Conservation (phyloP, 2,113 vertebrate genomes). For the Dasyprocta punctata region DNA sequence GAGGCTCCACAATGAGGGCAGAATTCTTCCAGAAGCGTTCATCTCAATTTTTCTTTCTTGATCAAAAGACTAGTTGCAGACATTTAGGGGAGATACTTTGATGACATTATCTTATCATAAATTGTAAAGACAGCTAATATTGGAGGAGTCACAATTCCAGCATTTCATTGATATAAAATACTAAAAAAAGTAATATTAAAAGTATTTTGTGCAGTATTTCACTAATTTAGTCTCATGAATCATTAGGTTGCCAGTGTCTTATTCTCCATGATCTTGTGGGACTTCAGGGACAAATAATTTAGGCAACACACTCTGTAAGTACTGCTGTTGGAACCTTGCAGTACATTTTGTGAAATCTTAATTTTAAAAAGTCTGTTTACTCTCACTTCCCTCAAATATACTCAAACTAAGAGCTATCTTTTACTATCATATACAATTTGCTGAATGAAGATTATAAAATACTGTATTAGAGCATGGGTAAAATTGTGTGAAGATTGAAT, state of each 20-base stretch:
- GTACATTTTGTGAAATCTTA: not conserved
- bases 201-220: not conserved
- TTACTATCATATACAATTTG: not conserved
- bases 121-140: not conserved
- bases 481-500: not conserved
- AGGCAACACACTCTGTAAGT: not conserved
- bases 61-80: not conserved
- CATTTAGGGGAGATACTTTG: not conserved
- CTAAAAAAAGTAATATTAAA: not conserved
- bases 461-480: not conserved
- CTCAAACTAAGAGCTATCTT: not conserved
- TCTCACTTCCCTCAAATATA: not conserved
- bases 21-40: not conserved
- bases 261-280: not conserved
- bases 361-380: not conserved
- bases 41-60: not conserved
- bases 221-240: not conserved
- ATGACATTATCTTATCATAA: not conserved
- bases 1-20: not conserved
- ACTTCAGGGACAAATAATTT: conserved; percentile 15
- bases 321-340: not conserved
- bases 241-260: not conserved
- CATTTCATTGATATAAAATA: not conserved
- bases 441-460: not conserved
- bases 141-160: not conserved